These are phyloP conservation scores for Pteronotus mesoamericanus DNA, from an alignment of 2,797 vertebrate genomes.

Conservation along the genomic window DNA sequence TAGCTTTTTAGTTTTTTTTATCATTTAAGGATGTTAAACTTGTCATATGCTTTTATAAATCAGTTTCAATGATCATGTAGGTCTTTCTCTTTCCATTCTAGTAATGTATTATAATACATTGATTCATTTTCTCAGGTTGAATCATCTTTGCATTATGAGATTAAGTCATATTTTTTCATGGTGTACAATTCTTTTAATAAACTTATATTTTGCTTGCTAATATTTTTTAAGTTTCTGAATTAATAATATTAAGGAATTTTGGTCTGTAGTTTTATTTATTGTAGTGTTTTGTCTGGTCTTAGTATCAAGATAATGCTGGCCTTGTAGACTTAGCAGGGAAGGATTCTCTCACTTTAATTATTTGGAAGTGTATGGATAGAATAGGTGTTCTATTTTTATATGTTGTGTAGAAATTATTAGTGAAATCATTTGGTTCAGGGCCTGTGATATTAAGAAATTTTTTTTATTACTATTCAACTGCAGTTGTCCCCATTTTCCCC, in stretches of 20 bases:
- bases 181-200: neutral
- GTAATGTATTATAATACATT: no score
- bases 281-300: neutral
- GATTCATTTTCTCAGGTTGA: neutral
- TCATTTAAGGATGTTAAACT: neutral
- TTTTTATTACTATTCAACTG: no score
- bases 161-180: neutral
- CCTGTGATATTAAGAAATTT: neutral
- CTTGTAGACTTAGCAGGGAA: neutral
- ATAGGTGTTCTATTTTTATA: neutral
- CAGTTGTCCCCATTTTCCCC: no score
- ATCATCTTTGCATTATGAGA: neutral
- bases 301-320: neutral
- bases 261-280: neutral
- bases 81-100: neutral
- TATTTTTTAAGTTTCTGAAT: neutral
- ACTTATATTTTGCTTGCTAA: neutral
- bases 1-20: neutral
- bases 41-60: neutral
- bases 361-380: neutral
- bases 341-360: neutral
- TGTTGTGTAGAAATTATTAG: neutral
- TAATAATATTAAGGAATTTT: neutral
- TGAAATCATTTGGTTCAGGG: neutral
- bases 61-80: neutral